Percentiles rank a stretch among this genome's conserved stretches.
phyloP scores from a whole-genome alignment of 2,888 invertebrate species.

The Cacoxenus indagator region DNA sequence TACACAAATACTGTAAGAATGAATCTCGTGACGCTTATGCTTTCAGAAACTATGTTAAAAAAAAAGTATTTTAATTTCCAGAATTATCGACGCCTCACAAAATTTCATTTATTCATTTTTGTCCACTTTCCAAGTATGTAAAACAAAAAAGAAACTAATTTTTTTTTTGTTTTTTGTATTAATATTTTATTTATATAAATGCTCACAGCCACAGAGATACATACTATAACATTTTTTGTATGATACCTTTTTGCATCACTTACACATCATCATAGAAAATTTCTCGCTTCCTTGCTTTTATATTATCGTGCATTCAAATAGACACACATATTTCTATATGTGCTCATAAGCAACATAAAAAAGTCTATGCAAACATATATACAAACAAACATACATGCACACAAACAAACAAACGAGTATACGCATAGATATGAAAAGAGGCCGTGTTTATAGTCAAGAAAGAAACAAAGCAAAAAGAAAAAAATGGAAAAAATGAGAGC shows the following conservation, averaged over 20 bases:
- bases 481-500: conserved; percentile 45
- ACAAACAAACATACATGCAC: conserved; percentile 8
- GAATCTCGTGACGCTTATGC: no score
- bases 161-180: no score
- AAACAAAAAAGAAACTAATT: no score
- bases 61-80: no score
- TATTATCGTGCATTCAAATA: conserved; percentile 33
- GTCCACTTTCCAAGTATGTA: no score
- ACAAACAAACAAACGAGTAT: conserved; percentile 9
- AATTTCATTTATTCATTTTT: no score
- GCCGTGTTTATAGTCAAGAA: background rate
- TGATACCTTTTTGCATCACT: background rate
- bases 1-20: no score
- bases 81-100: no score
- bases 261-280: conserved; percentile 52
- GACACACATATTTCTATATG: conserved; percentile 45
- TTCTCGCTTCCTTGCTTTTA: conserved; percentile 57
- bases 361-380: conserved; percentile 11
- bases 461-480: conserved; percentile 6
- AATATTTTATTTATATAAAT: conserved; percentile 8
- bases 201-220: conserved; percentile 4
- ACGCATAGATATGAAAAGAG: background rate
- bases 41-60: no score
- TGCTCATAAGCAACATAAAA: background rate
- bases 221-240: conserved; percentile 12